Base-by-base conservation (phyloP, 2,888 invertebrate species). In the Pollenia griseotomentosa region DNA sequence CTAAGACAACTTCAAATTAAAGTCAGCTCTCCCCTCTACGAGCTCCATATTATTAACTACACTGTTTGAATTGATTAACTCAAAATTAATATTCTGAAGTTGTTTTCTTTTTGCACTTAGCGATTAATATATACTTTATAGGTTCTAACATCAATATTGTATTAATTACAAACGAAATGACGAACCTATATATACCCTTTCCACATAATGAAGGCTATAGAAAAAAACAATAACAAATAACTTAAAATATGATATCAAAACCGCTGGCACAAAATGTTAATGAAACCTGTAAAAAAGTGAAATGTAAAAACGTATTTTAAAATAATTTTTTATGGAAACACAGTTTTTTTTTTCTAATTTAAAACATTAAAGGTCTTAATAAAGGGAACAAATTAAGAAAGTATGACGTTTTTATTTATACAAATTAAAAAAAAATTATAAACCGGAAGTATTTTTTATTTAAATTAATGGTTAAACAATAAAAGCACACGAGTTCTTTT, bases 401-500 rank as follows among this genome's bases (percentile, higher is more conserved):
- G 16, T 10, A 42, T 10, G 51, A 63, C 14, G 23, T 66, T 19
- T 53, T 23, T 40, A 46, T 57, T 70, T 53, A 63, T 6, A 33
- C 33, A 33, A 55, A 63, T 53, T 66, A 65, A 51, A 73, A 71
- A n/a, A 44, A 80, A 59, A 78, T 75, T 55, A 81, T 73, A 78
- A 79, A 87, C 84, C 87, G 87, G 87, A 87, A 87, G 78, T 78
- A 75, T 77, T 78, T 74, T 61, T 63, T 66, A 66, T 66, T 59
- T 61, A 83, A 79, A 53, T 10, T 75, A 70, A 82, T 86, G 63
- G 42, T 79, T 74, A 74, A 82, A 86, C 55, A 83, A 79, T 63
- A 51, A 83, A 75, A 68, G 42, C 70, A 80, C 74, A 57, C 14
- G 10, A 48, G 33, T 53, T 33, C 33, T 33, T 6, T 68, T 59